Evolutionary conservation across 2,113 vertebrate species (phyloP).

Genomic region (Oryzias woworae): DNA sequence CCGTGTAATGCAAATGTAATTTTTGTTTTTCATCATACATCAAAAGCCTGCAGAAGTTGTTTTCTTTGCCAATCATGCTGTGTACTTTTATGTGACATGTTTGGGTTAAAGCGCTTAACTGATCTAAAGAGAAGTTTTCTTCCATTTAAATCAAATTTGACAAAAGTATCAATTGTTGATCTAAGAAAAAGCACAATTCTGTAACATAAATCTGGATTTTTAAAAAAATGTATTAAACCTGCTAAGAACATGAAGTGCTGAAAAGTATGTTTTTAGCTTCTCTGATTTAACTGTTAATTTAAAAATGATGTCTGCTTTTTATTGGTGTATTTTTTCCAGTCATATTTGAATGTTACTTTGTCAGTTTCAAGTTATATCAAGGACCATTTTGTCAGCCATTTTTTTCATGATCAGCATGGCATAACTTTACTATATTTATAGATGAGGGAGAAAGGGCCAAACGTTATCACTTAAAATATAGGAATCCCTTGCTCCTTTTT

Average conservation of each 20-base stretch:
- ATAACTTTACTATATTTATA: too few relatives aligned
- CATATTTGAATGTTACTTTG: too few relatives aligned
- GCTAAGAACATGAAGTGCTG: neutral
- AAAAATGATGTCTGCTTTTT: too few relatives aligned
- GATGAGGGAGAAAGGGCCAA: too few relatives aligned
- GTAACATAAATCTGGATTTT: conserved; percentile 41
- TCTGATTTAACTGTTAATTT: too few relatives aligned
- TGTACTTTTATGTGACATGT: conserved; percentile 47
- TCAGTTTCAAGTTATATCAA: too few relatives aligned
- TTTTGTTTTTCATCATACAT: conserved; percentile 9
- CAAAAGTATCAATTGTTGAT: conserved; percentile 63
- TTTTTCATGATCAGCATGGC: too few relatives aligned
- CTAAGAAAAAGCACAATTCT: conserved; percentile 60
- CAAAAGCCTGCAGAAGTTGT: conserved; percentile 33
- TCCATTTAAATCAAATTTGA: conserved; percentile 51
- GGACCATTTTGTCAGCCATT: too few relatives aligned
- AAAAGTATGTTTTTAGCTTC: too few relatives aligned
- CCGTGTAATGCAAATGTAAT: conserved; percentile 22
- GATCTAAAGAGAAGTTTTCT: conserved; percentile 42
- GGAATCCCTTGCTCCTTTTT: too few relatives aligned
- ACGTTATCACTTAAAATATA: too few relatives aligned
- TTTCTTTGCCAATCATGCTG: conserved; percentile 31
- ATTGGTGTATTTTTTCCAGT: too few relatives aligned
- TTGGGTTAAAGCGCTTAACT: conserved; percentile 29
- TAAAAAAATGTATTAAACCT: conserved; percentile 23